Evolutionary conservation across 2,888 invertebrate species (phyloP), one percentile per base, ranked within the genome.

Genomic region (Corbicula japonica): DNA sequence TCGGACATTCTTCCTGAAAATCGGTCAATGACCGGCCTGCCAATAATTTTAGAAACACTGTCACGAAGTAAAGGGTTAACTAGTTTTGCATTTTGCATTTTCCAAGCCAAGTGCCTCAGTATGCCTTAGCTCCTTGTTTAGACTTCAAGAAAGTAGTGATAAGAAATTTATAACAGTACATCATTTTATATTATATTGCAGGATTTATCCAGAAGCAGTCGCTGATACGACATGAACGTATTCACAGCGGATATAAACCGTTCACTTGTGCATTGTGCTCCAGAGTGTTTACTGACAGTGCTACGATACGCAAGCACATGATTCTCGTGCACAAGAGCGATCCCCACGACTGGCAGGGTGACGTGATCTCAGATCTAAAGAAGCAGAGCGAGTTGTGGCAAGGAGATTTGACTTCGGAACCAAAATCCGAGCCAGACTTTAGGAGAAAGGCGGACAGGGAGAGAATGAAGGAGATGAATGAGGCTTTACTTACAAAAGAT

Each of bases 201-300:
- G 76, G 93, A 56, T 94, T 94, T 81, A 93, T 93, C 12, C 94
- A 94, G 60, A 91, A 93, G 30, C 94, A 94, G 77, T 90, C 94
- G 12, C 78, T 94, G 65, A 89, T 92, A 52, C 91, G 94, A 60
- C 94, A 94, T 84, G 92, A 93, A 76, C 90, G 94, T 86, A 93
- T 94, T 88, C 94, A 94, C 83, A 91, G 89, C n/a, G 94, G 94
- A 10, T 91, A 93, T 66, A 89, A 93, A 72, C 91, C 91, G 6
- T 93, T 92, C 74, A 88, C 91, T 26, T 94, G 94, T 84, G 87
- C 87, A 3, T 84, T 92, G n/a, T 94, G 94, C 86, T 85, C 86
- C 54, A 90, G 92, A 66, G 90, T 90, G 6, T 94, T 94, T 48
- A 79, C 84, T 58, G 90, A 90, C 69, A 81, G 87, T 18, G 89